These are phyloP conservation scores for Petrocephalus zakoni DNA, from an alignment of 2,113 vertebrate genomes.

Conservation along the genomic window DNA sequence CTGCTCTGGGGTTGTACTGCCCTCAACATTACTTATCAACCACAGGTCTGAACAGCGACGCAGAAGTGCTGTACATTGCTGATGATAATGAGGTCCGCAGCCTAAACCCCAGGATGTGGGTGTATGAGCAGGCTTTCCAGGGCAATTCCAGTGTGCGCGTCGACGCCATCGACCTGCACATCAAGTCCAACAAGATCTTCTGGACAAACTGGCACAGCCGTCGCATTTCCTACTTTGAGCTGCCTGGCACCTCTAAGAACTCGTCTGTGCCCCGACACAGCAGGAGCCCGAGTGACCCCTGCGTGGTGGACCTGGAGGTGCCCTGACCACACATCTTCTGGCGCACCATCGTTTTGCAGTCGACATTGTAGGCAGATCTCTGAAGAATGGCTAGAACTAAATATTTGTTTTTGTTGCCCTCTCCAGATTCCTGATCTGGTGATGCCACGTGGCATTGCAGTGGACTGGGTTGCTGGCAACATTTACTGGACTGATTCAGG, in stretches of 20 bases:
- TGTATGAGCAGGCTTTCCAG: constrained; percentile 90
- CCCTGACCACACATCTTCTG: neutral
- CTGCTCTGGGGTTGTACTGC: neutral
- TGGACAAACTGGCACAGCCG: constrained; percentile 98
- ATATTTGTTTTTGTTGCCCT: neutral
- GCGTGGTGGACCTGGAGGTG: constrained; percentile 80
- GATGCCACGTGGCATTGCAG: constrained; percentile 88
- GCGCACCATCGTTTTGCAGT: neutral
- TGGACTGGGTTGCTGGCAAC: constrained; percentile 95
- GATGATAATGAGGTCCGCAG: constrained; percentile 95
- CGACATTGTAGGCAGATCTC: neutral
- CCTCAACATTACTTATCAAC: neutral
- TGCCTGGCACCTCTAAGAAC: constrained; percentile 60
- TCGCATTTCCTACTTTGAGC: constrained; percentile 82
- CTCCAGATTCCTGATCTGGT: constrained; percentile 84
- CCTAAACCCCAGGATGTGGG: constrained; percentile 83
- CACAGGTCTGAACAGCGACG: constrained; percentile 66
- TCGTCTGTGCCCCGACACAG: constrained; percentile 70
- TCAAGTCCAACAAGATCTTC: constrained; percentile 90
- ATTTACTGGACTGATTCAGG: constrained; percentile 97
- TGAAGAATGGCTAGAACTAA: neutral
- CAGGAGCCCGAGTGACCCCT: constrained; percentile 74
- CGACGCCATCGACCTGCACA: constrained; percentile 87
- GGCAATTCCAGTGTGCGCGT: constrained; percentile 86
- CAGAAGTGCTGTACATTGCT: constrained; percentile 83